These are phyloP conservation scores for Rhinatrema bivittatum DNA, from an alignment of 2,797 vertebrate species.

Conservation along the genomic window DNA sequence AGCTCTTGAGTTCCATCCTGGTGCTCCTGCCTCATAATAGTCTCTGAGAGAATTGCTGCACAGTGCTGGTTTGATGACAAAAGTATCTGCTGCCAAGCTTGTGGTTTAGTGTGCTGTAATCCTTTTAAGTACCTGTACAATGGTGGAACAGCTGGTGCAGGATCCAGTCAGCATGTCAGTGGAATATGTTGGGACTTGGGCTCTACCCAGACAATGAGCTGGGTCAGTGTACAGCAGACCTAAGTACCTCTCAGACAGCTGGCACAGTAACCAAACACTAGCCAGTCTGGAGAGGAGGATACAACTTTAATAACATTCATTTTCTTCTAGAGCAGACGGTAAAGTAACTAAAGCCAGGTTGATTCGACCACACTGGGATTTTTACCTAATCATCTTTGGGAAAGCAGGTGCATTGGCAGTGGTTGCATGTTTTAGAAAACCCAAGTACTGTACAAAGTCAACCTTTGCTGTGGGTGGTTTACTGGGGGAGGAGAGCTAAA, in stretches of 20 bases:
- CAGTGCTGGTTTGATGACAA: neutral
- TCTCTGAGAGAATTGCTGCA: neutral
- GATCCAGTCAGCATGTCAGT: slow-evolving; percentile 18
- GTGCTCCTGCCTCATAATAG: neutral
- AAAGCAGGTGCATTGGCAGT: slow-evolving; percentile 55
- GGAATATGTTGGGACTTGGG: slow-evolving; percentile 4
- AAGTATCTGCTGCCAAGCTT: slow-evolving; percentile 4
- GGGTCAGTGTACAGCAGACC: slow-evolving; percentile 38
- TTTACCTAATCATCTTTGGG: slow-evolving; percentile 55
- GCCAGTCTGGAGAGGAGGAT: slow-evolving; percentile 36
- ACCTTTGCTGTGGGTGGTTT: slow-evolving; percentile 33
- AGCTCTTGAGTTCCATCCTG: slow-evolving; percentile 3
- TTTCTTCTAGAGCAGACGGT: slow-evolving; percentile 56
- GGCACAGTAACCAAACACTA: slow-evolving; percentile 47
- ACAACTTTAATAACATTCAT: slow-evolving; percentile 48
- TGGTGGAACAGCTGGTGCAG: slow-evolving; percentile 58
- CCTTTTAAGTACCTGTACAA: slow-evolving; percentile 65
- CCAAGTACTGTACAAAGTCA: slow-evolving; percentile 38
- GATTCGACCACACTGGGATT: slow-evolving; percentile 42
- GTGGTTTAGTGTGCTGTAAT: slow-evolving; percentile 44
- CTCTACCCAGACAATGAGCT: slow-evolving; percentile 23
- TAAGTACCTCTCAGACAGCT: slow-evolving; percentile 48
- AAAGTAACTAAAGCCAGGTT: slow-evolving; percentile 59
- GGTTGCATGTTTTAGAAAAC: slow-evolving; percentile 39
- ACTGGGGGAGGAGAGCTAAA: slow-evolving; percentile 17